Base-by-base conservation (phyloP, 2,113 vertebrate genomes). In the Tamias sibiricus region DNA sequence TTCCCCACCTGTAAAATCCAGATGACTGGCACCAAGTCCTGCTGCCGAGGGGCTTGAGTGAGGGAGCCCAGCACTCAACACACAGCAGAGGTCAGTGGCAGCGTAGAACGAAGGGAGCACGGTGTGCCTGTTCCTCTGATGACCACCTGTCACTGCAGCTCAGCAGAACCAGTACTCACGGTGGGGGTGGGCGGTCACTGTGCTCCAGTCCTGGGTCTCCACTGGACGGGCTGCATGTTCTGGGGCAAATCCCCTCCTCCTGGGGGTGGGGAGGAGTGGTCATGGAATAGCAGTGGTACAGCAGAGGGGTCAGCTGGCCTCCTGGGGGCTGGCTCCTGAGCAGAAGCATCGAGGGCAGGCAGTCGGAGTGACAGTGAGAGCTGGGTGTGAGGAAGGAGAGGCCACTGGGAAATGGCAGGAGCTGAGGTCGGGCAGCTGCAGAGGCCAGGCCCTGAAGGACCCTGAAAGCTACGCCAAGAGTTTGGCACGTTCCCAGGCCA, bases 1-100 rank as follows among this genome's bases (percentile, higher is more conserved):
- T 76, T 95, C 54, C 19, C 22, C 75, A n/a, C 68, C 32, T 17
- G 19, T 79, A 59, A 72, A 52, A 76, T 19, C 20, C 26, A 22
- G 13, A 12, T 69, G 30, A 49, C 5, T 64, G 28, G 12, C 40
- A 20, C 52, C 37, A 7, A 52, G 24, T 32, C 52, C 13, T 7
- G 54, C 79, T 40, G 4, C n/a, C 40, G 19, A 92, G 30, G 30
- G 28, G 49, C 30, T 4, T 24, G 8, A 17, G 17, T n/a, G 59
- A 52, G 44, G 79, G 92, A 32, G 1, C 37, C 80, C n/a, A 40
- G n/a, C 16, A 17, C 4, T 4, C 0, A 19, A 57, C 57, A 80
- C 44, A 26, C 10, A 30, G 30, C 52, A 30, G 44, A 9, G 2
- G 2, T 54, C 11, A 47, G 12, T 1, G 26, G 5, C 0, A 1